Evolutionary conservation across 2,888 invertebrate genomes (phyloP), one percentile per base, ranked within the genome.

Genomic region (Endotricha flammealis): DNA sequence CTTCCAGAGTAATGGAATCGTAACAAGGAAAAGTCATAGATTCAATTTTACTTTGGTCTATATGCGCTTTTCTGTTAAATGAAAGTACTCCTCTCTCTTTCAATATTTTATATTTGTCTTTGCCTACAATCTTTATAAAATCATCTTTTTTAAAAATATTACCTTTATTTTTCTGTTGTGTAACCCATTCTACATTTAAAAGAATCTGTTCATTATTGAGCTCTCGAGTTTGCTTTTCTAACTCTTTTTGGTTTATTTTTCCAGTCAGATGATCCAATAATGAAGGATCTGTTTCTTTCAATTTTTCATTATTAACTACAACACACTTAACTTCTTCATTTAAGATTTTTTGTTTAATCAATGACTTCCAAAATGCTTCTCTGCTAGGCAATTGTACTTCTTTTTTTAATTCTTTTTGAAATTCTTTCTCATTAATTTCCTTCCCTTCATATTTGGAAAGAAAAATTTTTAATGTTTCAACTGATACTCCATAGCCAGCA

Each of bases 1-100:
- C 43, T 22, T 49, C 20, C 11, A 25, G 5, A 4, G 27, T 34
- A 24, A 50, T 32, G 17, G 31, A 41, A 38, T 50, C 48, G 32
- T 33, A 50, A 12, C 9, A 13, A 22, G 30, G 16, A 29, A 50
- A 35, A 12, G 13, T n/a, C 12, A 11, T 12, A 0, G 32, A 13
- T 23, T 22, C 11, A 32, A 32, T 37, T 37, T 41, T 39, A 17
- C 23, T 28, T 6, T 13, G 7, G 22, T 23, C 17, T 32, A 49
- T 16, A 22, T 17, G 10, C 14, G 46, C 46, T 23, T 32, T 45
- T 36, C 24, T 39, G 25, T 46, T 44, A 14, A 32, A 37, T 12
- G 20, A 24, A 24, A 47, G 14, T 6, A 34, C 22, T 3, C 38
- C 37, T 36, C 28, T 33, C 22, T 34, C 36, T 38, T 45, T 32